Evolutionary conservation across 2,888 invertebrate species (phyloP).

Genomic region (Elysia crispata): DNA sequence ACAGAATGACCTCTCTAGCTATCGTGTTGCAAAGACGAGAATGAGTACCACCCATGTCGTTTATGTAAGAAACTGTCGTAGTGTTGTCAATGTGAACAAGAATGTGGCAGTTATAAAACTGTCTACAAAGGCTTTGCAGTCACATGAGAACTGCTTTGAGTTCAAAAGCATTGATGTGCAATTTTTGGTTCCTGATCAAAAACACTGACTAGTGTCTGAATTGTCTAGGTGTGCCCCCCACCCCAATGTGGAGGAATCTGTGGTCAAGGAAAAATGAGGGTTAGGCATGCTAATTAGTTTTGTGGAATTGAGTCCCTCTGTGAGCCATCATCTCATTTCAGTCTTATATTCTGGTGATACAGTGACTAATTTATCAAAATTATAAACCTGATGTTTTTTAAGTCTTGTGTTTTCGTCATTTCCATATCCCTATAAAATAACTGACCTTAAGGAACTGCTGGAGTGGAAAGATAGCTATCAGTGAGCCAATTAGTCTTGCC

Average conservation of each 20-base stretch:
- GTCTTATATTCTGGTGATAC: not conserved
- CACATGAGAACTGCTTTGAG: not conserved
- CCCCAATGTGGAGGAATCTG: not conserved
- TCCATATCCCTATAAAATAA: not conserved
- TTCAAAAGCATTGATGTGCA: not conserved
- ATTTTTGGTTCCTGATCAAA: not conserved
- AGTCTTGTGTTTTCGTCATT: not conserved
- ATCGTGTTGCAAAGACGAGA: not conserved
- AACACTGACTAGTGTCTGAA: not conserved
- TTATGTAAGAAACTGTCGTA: not conserved
- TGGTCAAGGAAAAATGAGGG: not conserved
- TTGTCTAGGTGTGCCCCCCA: not conserved
- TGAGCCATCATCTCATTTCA: not conserved
- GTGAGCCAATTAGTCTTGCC: not conserved
- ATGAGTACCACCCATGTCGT: not conserved
- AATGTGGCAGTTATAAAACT: not conserved
- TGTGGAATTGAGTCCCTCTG: not conserved
- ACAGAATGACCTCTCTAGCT: not conserved
- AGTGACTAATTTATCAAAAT: not conserved
- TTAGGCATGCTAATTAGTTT: not conserved
- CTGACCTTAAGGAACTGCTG: not conserved
- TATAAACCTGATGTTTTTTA: not conserved
- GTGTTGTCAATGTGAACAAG: not conserved
- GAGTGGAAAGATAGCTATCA: not conserved
- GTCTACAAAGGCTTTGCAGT: not conserved